Conservation (phyloP, 2,113 vertebrate genomes). For the Pangasianodon hypophthalmus region DNA sequence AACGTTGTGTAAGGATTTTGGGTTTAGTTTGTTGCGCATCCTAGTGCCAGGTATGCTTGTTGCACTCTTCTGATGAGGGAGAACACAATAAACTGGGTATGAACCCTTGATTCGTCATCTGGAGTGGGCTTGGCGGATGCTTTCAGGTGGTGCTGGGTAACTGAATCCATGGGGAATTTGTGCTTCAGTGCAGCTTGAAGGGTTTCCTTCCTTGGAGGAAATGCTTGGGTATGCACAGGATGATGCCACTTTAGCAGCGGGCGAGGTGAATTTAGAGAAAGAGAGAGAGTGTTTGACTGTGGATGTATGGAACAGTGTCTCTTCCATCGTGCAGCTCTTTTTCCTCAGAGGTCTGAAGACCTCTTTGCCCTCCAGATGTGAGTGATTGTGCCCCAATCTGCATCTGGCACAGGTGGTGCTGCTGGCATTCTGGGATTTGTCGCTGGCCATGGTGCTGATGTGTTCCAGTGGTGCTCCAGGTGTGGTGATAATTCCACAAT, state of each 20-base stretch:
- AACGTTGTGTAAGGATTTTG: neutral
- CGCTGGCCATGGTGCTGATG: constrained; percentile 24
- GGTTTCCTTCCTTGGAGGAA: neutral
- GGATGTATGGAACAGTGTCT: neutral
- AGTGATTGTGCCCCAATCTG: constrained; percentile 1
- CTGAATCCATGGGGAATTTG: neutral
- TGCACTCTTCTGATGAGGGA: neutral
- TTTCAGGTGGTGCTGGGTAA: neutral
- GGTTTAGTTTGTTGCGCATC: neutral
- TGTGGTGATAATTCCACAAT: neutral
- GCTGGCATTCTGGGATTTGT: neutral
- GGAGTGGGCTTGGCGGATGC: neutral
- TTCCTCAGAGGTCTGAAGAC: neutral
- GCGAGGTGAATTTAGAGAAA: neutral
- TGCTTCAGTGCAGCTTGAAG: neutral
- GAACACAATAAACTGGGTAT: neutral
- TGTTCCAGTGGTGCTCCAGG: neutral
- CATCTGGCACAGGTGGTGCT: neutral
- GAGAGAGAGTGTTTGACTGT: neutral
- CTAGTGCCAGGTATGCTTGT: neutral
- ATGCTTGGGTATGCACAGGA: neutral
- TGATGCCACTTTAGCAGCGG: neutral
- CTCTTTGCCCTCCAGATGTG: neutral
- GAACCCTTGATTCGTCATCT: neutral
- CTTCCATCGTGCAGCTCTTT: neutral